These are phyloP conservation scores for Venusia cambrica DNA, from an alignment of 2,888 invertebrate species.

Conservation along the genomic window DNA sequence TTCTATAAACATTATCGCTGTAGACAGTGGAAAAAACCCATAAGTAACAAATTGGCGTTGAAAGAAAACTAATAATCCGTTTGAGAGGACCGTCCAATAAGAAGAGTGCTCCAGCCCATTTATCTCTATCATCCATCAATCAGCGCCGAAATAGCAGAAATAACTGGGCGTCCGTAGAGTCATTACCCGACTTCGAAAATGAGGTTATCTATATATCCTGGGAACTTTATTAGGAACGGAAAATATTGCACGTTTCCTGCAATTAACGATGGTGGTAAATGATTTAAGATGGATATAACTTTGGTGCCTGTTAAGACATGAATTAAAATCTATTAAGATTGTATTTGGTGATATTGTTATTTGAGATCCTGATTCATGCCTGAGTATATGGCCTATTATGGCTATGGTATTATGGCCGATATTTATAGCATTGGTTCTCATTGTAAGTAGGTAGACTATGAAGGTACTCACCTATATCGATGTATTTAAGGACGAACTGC, in stretches of 20 bases:
- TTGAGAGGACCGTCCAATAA: slow-evolving; percentile 48
- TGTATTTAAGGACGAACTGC: slow-evolving; percentile 82
- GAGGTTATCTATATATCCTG: no score
- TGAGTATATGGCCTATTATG: no score
- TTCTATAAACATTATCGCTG: not conserved
- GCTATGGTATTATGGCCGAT: no score
- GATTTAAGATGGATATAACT: no score
- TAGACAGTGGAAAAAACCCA: slow-evolving; percentile 8
- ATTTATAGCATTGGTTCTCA: no score
- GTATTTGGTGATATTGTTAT: no score
- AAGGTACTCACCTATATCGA: slow-evolving; percentile 58
- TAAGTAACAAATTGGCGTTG: slow-evolving; percentile 22
- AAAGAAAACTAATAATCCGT: slow-evolving; percentile 62
- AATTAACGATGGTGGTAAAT: no score
- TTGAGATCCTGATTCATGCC: no score
- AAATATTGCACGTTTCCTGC: no score
- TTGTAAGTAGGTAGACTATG: not conserved
- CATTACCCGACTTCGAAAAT: not conserved
- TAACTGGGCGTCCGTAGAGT: slow-evolving; percentile 2
- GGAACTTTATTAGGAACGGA: no score
- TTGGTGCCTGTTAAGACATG: no score
- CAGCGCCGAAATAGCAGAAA: slow-evolving; percentile 36
- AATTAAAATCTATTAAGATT: no score
- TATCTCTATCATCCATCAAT: slow-evolving; percentile 61
- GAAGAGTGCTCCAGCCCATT: slow-evolving; percentile 55